Evolutionary conservation across 2,888 invertebrate species (phyloP).

Genomic region (Orthonevra nobilis): DNA sequence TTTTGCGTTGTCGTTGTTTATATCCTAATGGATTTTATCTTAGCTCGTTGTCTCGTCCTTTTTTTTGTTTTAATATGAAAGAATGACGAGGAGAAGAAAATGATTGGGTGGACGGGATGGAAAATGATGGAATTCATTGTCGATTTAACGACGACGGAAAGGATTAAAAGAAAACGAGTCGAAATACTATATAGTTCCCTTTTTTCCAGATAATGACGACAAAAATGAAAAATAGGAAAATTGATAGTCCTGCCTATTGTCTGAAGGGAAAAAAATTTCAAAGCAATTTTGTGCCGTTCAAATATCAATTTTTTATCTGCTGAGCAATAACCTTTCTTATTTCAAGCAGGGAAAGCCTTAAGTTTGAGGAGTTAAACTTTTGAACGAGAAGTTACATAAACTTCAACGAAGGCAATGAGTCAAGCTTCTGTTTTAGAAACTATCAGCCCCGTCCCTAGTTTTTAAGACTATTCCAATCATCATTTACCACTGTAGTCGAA

Average conservation of each 20-base stretch:
- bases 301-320: constrained; percentile 23
- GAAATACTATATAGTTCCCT: too few species aligned
- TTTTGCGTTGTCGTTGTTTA: background rate
- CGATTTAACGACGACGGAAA: constrained; percentile 11
- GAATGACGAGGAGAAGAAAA: constrained; percentile 17
- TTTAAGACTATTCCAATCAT: too few species aligned
- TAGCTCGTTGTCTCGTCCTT: background rate
- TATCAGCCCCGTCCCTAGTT: too few species aligned
- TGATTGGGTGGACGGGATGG: background rate
- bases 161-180: constrained; percentile 33
- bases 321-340: background rate
- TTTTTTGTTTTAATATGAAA: constrained; percentile 38
- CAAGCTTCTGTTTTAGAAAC: too few species aligned
- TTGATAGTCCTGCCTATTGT: constrained; percentile 25
- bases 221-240: constrained; percentile 2
- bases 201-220: background rate
- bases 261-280: constrained; percentile 6
- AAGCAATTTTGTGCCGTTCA: constrained; percentile 2
- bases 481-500: too few species aligned
- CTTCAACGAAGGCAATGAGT: too few species aligned
- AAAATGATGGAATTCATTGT: constrained; percentile 33
- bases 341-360: too few species aligned
- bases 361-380: too few species aligned
- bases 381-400: too few species aligned
- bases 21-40: constrained; percentile 27